These are phyloP conservation scores for Schizaphis graminum DNA, from an alignment of 2,888 invertebrate genomes.

Conservation along the genomic window DNA sequence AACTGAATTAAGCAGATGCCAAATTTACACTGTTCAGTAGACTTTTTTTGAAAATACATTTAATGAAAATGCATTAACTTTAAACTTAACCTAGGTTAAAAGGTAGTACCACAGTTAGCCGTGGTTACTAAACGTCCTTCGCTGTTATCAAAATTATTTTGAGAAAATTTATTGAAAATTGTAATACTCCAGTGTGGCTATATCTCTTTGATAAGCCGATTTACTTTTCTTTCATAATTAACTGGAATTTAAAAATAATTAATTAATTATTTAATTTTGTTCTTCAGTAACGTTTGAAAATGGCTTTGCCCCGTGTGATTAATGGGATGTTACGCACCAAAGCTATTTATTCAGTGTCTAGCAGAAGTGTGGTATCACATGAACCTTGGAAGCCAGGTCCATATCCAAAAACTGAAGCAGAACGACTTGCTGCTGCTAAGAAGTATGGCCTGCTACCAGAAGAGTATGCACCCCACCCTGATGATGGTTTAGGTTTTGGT, in stretches of 20 bases:
- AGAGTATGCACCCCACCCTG: slow-evolving; percentile 87
- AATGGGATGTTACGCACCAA: slow-evolving; percentile 40
- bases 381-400: slow-evolving; percentile 83
- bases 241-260: not conserved
- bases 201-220: not conserved
- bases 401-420: slow-evolving; percentile 83
- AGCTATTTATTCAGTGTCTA: slow-evolving; percentile 45
- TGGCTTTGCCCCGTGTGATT: slow-evolving; percentile 46
- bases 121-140: slow-evolving; percentile 44
- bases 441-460: slow-evolving; percentile 86
- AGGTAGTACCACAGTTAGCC: not conserved
- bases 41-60: too few species aligned
- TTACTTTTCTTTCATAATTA: not conserved
- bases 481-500: slow-evolving; percentile 74
- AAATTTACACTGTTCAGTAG: too few species aligned
- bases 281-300: not conserved
- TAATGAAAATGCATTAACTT: not conserved
- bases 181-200: not conserved
- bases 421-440: slow-evolving; percentile 83
- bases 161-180: not conserved
- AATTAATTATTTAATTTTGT: not conserved
- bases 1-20: too few species aligned
- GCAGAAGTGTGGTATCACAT: slow-evolving; percentile 53
- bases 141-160: slow-evolving; percentile 20
- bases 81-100: not conserved